These are phyloP conservation scores for Hyperoplus immaculatus DNA, from an alignment of 2,797 vertebrate genomes.

Conservation along the genomic window DNA sequence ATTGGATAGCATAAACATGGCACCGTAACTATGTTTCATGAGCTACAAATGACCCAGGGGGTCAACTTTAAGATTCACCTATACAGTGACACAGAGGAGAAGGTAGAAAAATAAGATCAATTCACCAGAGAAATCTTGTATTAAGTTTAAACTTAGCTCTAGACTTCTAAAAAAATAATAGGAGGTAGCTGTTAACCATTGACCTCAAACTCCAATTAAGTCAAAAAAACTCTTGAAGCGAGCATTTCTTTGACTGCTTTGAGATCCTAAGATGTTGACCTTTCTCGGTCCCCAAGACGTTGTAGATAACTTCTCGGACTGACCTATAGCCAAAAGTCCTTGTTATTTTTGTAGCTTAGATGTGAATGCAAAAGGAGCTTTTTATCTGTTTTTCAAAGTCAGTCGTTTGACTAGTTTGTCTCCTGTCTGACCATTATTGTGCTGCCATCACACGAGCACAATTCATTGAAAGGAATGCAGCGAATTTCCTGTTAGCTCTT, in stretches of 20 bases:
- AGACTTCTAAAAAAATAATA: slow-evolving; percentile 71
- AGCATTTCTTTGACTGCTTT: slow-evolving; percentile 48
- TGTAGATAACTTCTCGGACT: slow-evolving; percentile 44
- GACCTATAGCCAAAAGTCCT: slow-evolving; percentile 33
- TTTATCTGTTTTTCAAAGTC: slow-evolving; percentile 71
- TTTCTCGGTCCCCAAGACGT: slow-evolving; percentile 27
- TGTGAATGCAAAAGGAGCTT: slow-evolving; percentile 63
- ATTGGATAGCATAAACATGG: slow-evolving; percentile 50
- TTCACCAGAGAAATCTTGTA: slow-evolving; percentile 68
- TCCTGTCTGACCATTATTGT: slow-evolving; percentile 80
- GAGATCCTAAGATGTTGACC: slow-evolving; percentile 44
- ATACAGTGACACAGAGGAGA: slow-evolving; percentile 55
- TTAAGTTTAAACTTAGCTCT: slow-evolving; percentile 66
- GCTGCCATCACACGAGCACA: slow-evolving; percentile 78
- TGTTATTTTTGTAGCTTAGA: slow-evolving; percentile 49
- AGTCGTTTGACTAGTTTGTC: slow-evolving; percentile 71
- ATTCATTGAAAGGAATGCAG: slow-evolving; percentile 85
- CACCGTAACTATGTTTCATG: slow-evolving; percentile 39
- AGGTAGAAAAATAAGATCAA: slow-evolving; percentile 44
- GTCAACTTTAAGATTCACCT: slow-evolving; percentile 44
- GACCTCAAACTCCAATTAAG: slow-evolving; percentile 65
- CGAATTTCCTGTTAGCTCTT: slow-evolving; percentile 90
- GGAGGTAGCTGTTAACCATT: slow-evolving; percentile 85
- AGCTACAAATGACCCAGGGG: slow-evolving; percentile 54
- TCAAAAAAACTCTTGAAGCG: slow-evolving; percentile 60